phyloP scores from a whole-genome alignment of 2,888 invertebrate genomes.

The Lasioglossum leucozonium region DNA sequence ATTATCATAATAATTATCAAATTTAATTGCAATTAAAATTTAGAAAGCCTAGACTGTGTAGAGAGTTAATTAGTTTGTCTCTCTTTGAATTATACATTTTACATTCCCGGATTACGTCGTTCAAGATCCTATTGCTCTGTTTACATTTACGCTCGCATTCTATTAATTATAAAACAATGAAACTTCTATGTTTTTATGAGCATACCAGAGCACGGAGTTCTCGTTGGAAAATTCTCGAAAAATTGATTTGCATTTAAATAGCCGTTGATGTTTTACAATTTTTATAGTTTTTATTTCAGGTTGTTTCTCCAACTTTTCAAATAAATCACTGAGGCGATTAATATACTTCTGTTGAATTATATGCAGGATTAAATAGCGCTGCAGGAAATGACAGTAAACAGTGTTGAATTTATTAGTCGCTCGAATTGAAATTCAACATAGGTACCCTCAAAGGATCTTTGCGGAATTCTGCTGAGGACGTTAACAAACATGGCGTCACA shows the following conservation, averaged over 20 bases:
- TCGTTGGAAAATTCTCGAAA: neutral
- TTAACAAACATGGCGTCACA: neutral
- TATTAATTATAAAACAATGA: neutral
- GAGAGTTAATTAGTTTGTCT: too few species aligned
- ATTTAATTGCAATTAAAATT: too few species aligned
- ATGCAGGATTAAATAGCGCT: neutral
- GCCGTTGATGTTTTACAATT: neutral
- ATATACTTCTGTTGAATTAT: neutral
- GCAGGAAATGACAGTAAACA: neutral
- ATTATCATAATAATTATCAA: too few species aligned
- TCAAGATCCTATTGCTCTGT: neutral
- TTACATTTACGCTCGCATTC: too few species aligned
- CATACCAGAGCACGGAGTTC: neutral
- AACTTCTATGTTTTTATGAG: neutral
- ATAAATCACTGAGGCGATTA: neutral
- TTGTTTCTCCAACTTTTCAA: neutral
- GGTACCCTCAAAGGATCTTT: neutral
- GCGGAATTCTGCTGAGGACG: conserved; percentile 2
- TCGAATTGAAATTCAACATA: neutral
- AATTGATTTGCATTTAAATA: neutral
- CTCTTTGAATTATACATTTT: too few species aligned
- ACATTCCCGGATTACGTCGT: neutral
- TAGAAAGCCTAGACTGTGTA: too few species aligned
- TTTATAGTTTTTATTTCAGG: neutral
- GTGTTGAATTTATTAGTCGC: neutral